These are phyloP conservation scores for Lampropteryx suffumata DNA, from an alignment of 2,888 invertebrate species.

Conservation along the genomic window DNA sequence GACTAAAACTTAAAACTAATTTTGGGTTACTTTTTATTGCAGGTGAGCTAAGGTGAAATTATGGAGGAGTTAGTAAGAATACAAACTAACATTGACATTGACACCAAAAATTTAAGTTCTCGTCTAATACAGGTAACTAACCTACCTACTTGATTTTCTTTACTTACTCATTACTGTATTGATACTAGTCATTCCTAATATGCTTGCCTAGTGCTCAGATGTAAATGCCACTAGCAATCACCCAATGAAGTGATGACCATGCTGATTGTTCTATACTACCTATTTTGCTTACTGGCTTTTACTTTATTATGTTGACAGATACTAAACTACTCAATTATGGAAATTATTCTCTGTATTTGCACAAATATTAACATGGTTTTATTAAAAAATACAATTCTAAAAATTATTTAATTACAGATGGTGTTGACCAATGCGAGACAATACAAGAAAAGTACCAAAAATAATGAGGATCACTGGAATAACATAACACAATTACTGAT, in stretches of 20 bases:
- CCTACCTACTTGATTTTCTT: no score
- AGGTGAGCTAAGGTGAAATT: slow-evolving; percentile 37
- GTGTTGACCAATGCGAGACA: slow-evolving; percentile 50
- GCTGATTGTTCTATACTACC: no score
- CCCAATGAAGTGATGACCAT: no score
- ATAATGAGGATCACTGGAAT: slow-evolving; percentile 41
- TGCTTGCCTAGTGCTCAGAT: no score
- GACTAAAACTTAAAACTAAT: no score
- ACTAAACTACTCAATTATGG: no score
- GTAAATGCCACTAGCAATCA: no score
- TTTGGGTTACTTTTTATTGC: slow-evolving; percentile 32
- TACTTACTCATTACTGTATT: neutral
- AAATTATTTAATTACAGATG: slow-evolving; percentile 46
- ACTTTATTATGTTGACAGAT: no score
- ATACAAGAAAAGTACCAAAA: slow-evolving; percentile 24
- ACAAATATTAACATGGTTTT: no score
- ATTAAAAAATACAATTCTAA: no score
- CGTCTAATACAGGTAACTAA: slow-evolving; percentile 55
- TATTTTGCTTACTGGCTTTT: no score
- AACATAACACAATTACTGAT: slow-evolving; percentile 52
- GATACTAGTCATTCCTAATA: neutral
- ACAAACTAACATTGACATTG: slow-evolving; percentile 21
- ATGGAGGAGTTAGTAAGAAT: slow-evolving; percentile 46
- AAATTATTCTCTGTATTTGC: no score
- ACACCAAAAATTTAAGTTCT: slow-evolving; percentile 26